A percentile compares a stretch with the other conserved stretches of the same genome.
phyloP scores from a whole-genome alignment of 2,888 invertebrate genomes.

The Theretra japonica region DNA sequence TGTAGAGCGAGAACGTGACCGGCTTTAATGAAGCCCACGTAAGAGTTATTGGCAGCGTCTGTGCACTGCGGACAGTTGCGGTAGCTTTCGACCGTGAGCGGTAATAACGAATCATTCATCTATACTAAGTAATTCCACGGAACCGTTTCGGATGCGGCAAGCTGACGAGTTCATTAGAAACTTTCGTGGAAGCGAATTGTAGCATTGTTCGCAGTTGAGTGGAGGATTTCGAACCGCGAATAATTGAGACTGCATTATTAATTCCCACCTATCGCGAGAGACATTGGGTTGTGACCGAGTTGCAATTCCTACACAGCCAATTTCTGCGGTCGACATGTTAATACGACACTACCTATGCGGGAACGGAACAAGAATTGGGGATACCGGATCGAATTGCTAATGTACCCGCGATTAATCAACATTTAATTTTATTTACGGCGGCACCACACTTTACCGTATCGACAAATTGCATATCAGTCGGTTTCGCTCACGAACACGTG shows the following conservation, averaged over 20 bases:
- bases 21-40: constrained; percentile 2
- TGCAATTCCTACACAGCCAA: constrained; percentile 36
- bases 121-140: not conserved
- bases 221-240: not conserved
- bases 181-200: not conserved
- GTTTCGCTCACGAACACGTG: not conserved
- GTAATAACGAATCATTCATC: constrained; percentile 1
- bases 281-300: constrained; percentile 35
- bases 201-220: no score
- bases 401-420: constrained; percentile 43
- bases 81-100: constrained; percentile 8
- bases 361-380: constrained; percentile 45
- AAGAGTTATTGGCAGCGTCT: constrained; percentile 27
- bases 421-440: constrained; percentile 38
- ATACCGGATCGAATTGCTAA: constrained; percentile 47
- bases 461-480: constrained; percentile 22
- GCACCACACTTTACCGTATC: not conserved
- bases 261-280: constrained; percentile 11
- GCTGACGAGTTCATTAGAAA: not conserved
- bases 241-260: constrained; percentile 4
- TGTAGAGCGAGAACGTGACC: constrained; percentile 3
- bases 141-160: not conserved
- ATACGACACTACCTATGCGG: constrained; percentile 42
- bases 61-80: not conserved
- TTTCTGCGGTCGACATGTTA: constrained; percentile 43